Percentiles rank a stretch among this genome's conserved stretches.
These are phyloP conservation scores for Oryzias woworae DNA, from an alignment of 2,113 vertebrate genomes.

Conservation along the genomic window DNA sequence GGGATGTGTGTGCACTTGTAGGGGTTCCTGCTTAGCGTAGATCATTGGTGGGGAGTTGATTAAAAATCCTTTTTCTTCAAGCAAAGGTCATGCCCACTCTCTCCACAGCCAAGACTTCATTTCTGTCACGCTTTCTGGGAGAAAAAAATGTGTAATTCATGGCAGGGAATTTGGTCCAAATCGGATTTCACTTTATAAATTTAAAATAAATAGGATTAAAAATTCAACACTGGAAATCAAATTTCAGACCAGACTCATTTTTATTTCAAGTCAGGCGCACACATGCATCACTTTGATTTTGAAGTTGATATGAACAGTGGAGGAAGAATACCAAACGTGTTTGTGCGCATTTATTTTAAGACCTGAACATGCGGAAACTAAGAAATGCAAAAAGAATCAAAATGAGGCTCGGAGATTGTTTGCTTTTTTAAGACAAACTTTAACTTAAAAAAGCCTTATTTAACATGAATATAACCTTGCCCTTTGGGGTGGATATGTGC, in stretches of 20 bases:
- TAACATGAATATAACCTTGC: no score
- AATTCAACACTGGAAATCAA: neutral
- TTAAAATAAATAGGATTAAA: neutral
- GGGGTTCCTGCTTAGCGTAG: neutral
- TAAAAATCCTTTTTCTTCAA: neutral
- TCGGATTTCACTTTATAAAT: neutral
- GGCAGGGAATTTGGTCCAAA: neutral
- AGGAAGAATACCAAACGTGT: no score
- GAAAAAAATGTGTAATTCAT: neutral
- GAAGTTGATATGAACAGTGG: no score
- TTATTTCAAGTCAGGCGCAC: no score
- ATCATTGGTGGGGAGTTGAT: conserved; percentile 2
- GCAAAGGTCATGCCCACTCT: conserved; percentile 1
- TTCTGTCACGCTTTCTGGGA: neutral
- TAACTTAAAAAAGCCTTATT: no score
- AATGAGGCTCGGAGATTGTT: no score
- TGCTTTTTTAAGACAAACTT: no score
- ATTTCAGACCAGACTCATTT: neutral
- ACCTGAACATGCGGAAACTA: no score
- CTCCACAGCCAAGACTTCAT: neutral
- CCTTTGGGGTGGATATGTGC: no score
- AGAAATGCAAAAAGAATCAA: no score
- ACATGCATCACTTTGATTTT: no score
- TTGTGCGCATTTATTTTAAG: no score
- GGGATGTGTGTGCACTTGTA: neutral